A percentile compares a stretch with the other conserved stretches of the same genome.
Conservation (phyloP, 2,888 invertebrate genomes). For the Pimpla rufipes region DNA sequence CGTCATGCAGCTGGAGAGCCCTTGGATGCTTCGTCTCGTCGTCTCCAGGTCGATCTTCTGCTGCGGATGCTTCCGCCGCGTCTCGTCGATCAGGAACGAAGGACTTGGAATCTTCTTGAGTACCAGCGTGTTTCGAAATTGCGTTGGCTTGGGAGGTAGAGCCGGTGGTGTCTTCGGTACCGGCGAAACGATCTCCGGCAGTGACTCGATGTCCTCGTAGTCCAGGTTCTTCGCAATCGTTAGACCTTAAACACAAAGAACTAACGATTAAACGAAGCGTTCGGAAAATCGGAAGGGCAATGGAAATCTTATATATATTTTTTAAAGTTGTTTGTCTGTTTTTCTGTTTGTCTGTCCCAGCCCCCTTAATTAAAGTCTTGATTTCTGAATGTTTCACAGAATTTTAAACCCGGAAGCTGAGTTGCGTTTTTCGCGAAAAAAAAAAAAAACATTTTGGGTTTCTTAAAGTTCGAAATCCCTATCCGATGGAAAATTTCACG, state of each 20-base stretch:
- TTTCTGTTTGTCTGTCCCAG: too few relatives aligned
- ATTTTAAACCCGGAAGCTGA: too few relatives aligned
- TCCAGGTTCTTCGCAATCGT: conserved; percentile 84
- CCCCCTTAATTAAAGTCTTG: too few relatives aligned
- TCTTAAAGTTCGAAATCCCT: too few relatives aligned
- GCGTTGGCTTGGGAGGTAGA: conserved; percentile 91
- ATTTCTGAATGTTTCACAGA: too few relatives aligned
- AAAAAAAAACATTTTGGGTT: too few relatives aligned
- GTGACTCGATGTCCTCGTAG: conserved; percentile 84
- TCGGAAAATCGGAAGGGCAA: neutral
- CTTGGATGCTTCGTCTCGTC: conserved; percentile 49
- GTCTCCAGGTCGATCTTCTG: conserved; percentile 49
- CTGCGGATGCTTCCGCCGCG: conserved; percentile 76
- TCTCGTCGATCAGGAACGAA: conserved; percentile 83
- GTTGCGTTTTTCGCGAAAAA: too few relatives aligned
- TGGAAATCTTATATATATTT: neutral
- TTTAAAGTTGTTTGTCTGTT: too few relatives aligned
- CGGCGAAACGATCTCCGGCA: conserved; percentile 78
- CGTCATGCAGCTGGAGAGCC: conserved; percentile 70
- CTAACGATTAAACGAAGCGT: too few relatives aligned
- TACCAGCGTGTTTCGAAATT: conserved; percentile 80
- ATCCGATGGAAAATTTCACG: too few relatives aligned
- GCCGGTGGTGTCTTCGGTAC: conserved; percentile 88
- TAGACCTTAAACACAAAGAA: conserved; percentile 71
- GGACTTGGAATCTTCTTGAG: conserved; percentile 84